A percentile compares a stretch with the other conserved stretches of the same genome.
Conservation (phyloP, 2,113 vertebrate species). For the Propithecus coquereli region DNA sequence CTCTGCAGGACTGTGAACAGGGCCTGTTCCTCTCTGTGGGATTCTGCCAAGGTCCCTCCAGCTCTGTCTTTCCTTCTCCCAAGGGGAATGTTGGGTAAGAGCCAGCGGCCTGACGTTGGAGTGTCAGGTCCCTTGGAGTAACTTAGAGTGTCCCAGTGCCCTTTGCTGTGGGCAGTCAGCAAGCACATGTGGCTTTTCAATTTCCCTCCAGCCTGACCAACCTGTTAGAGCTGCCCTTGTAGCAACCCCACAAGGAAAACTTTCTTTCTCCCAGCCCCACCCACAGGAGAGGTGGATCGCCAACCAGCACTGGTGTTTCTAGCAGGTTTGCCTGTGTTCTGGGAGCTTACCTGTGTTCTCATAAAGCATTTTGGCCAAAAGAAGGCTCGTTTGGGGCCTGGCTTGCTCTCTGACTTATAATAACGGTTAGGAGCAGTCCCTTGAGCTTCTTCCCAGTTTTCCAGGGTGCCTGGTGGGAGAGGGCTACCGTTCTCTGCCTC, state of each 20-base stretch:
- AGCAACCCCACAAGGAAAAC: neutral
- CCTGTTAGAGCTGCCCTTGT: neutral
- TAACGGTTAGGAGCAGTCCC: neutral
- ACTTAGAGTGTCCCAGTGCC: neutral
- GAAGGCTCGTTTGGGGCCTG: neutral
- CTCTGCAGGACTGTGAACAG: neutral
- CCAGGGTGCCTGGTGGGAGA: neutral
- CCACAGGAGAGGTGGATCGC: neutral
- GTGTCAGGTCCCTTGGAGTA: neutral
- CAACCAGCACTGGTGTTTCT: neutral
- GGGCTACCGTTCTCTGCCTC: neutral
- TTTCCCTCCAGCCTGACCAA: neutral
- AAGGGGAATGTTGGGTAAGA: neutral
- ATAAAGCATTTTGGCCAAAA: neutral
- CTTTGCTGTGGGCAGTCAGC: neutral
- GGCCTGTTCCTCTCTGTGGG: neutral
- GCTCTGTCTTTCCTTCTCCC: neutral
- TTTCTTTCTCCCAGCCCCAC: neutral
- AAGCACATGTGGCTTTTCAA: neutral
- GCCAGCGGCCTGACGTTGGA: neutral
- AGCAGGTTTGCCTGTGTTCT: neutral
- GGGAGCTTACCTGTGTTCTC: neutral
- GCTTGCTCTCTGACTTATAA: neutral
- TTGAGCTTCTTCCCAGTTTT: neutral
- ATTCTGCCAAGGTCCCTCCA: neutral